Evolutionary conservation across 2,888 invertebrate genomes (phyloP), one percentile per base, ranked within the genome.

Genomic region (Pogonocherus hispidulus): DNA sequence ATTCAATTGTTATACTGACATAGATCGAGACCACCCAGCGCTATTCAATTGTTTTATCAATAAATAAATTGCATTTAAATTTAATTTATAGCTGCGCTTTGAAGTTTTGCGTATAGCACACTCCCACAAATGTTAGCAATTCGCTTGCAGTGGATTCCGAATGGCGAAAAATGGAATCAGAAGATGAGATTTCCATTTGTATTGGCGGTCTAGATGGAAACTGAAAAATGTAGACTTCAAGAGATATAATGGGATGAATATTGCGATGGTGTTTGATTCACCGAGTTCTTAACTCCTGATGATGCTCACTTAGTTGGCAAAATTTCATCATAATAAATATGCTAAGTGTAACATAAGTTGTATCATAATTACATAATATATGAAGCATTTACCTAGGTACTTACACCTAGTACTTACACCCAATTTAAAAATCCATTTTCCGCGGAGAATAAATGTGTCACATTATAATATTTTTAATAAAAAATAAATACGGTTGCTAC

Each of bases 1-100:
- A 69, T 69, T 71, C 71, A 71, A 69, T 71, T 71, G 71, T 71
- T 69, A 60, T 57, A 65, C 67, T 70, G 67, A 66, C 67, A 67
- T 19, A 67, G 66, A 67, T 69, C 27, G 37, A 65, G 71, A 71
- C 71, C 71, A 71, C 71, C 71, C 71, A 69, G 56, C 37, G 65
- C 37, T 60, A 47, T 67, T 69, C 71, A 46, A 71, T 71, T 71
- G 71, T 71, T 71, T 69, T 67, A 67, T 65, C 69, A 69, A 65
- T 69, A 63, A 65, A 69, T 67, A 49, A 54, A 27, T 62, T 62
- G 63, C 62, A 44, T 63, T 62, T 60, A 67, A 62, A 69, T 67
- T 67, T 65, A 67, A 71, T 67, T 71, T 67, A 63, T 69, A 20
- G 52, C 51, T 46, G 55, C 14, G 27, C 51, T 65, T 67, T 65